A percentile compares a stretch with the other conserved stretches of the same genome.
phyloP scores from a whole-genome alignment of 64 coral and sea anemone genomes.

The Platygyra sinensis region DNA sequence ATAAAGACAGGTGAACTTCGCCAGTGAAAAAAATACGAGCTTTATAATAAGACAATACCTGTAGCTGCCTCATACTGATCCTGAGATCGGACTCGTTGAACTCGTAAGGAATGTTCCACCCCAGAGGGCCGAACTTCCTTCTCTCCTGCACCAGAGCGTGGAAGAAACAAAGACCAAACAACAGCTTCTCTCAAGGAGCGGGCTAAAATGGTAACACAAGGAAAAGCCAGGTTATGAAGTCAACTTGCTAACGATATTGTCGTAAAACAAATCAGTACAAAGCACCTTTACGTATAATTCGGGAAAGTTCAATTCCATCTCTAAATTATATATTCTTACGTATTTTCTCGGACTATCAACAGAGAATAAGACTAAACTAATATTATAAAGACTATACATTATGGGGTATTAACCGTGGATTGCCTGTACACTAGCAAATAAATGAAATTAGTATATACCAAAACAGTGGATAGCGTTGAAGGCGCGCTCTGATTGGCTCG shows the following conservation, averaged over 20 bases:
- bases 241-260: background rate
- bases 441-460: too few relatives aligned
- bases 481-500: too few relatives aligned
- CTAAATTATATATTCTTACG: background rate
- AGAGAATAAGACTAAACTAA: too few relatives aligned
- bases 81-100: constrained; percentile 98
- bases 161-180: constrained; percentile 97
- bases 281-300: too few relatives aligned
- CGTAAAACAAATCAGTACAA: too few relatives aligned
- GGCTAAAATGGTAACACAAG: constrained; percentile 41
- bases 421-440: too few relatives aligned
- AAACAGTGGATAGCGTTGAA: too few relatives aligned
- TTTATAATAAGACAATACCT: constrained; percentile 34
- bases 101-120: constrained; percentile 99
- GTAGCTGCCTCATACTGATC: constrained; percentile 97
- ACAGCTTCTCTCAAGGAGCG: constrained; percentile 78
- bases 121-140: constrained; percentile 95
- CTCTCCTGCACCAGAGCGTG: constrained; percentile 97
- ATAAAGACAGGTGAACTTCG: too few relatives aligned
- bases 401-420: too few relatives aligned
- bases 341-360: background rate
- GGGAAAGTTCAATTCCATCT: background rate
- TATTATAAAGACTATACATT: too few relatives aligned
- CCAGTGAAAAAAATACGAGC: too few relatives aligned
- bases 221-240: background rate